Conservation (phyloP, 2,797 vertebrate species). For the Thripadectes ignobilis region DNA sequence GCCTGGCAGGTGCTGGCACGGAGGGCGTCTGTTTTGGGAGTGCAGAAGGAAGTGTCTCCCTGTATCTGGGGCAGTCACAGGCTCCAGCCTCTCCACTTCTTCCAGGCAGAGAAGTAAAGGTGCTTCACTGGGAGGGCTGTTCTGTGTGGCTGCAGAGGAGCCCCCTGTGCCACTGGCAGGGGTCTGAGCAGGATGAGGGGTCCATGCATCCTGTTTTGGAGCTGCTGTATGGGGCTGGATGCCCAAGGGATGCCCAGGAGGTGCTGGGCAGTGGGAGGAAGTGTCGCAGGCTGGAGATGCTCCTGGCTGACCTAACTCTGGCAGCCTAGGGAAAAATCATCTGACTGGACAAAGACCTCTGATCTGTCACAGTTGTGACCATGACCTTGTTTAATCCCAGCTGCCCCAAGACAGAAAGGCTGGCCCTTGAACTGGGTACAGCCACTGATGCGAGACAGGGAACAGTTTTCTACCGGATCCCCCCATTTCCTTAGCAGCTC, state of each 20-base stretch:
- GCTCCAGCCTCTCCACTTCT: background rate
- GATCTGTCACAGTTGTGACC: background rate
- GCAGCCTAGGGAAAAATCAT: background rate
- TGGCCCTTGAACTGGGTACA: background rate
- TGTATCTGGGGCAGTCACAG: conserved; percentile 16
- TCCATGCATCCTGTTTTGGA: background rate
- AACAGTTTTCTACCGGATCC: background rate
- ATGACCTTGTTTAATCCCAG: rapidly evolving
- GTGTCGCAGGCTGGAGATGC: background rate
- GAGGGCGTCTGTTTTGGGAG: background rate
- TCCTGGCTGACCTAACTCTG: rapidly evolving
- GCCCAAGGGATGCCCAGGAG: background rate
- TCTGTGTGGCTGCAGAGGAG: background rate
- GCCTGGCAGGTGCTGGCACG: background rate
- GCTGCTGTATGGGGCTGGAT: rapidly evolving
- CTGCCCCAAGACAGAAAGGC: background rate
- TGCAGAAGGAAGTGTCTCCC: background rate
- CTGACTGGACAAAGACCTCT: background rate
- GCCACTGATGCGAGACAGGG: background rate
- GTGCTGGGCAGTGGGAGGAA: background rate
- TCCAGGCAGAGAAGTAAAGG: background rate
- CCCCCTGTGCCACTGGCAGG: rapidly evolving
- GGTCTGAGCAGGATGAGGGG: rapidly evolving
- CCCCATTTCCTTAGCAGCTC: background rate
- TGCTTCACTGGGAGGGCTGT: rapidly evolving